Conservation (phyloP, 2,888 invertebrate genomes). For the Timema podura region DNA sequence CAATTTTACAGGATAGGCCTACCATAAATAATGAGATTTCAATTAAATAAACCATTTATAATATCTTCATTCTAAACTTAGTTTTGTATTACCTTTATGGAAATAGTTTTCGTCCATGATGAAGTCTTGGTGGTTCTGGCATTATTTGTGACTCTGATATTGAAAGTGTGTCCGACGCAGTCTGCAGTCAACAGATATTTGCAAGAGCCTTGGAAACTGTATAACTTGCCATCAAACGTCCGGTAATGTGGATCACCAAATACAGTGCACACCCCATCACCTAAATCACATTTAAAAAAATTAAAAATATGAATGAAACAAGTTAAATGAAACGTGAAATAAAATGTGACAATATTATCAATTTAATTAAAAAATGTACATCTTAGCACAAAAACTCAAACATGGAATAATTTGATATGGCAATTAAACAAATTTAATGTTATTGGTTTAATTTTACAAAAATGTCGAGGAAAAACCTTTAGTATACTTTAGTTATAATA, state of each 20-base stretch:
- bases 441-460: too few species aligned
- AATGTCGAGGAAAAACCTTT: too few species aligned
- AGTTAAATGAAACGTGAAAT: background rate
- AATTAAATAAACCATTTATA: too few species aligned
- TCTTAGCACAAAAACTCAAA: too few species aligned
- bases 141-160: constrained; percentile 86
- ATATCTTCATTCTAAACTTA: too few species aligned
- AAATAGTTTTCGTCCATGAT: constrained; percentile 88
- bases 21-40: too few species aligned
- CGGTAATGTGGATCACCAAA: constrained; percentile 94
- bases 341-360: background rate
- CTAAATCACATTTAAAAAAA: constrained; percentile 43
- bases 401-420: too few species aligned
- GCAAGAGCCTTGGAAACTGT: constrained; percentile 90
- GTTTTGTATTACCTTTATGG: constrained; percentile 62
- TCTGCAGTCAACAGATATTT: constrained; percentile 86
- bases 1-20: too few species aligned
- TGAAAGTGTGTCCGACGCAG: constrained; percentile 72
- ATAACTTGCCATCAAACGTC: constrained; percentile 92
- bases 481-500: too few species aligned
- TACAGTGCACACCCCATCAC: constrained; percentile 86
- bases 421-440: too few species aligned
- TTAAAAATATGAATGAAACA: background rate
- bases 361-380: background rate
- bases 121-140: constrained; percentile 74